Evolutionary conservation across 2,113 vertebrate genomes (phyloP).

Genomic region (Cyanoramphus novaezelandiae): DNA sequence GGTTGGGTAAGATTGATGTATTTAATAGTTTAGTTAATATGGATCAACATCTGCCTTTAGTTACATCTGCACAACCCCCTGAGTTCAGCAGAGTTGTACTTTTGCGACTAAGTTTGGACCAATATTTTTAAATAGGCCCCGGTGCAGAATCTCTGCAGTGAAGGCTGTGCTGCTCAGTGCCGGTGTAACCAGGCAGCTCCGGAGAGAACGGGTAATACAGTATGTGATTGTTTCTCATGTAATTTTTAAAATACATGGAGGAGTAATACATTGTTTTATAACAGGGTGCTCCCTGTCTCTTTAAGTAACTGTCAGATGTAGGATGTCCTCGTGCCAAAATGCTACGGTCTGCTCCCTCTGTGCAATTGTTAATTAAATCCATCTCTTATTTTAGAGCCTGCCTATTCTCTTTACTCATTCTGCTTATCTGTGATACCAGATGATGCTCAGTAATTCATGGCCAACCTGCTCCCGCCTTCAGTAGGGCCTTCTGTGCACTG

Average conservation of each 20-base stretch:
- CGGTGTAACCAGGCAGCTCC: slow-evolving; percentile 36
- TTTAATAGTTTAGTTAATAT: slow-evolving; percentile 60
- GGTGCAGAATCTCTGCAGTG: slow-evolving; percentile 14
- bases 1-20: slow-evolving; percentile 41
- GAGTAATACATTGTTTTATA: slow-evolving; percentile 48
- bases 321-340: slow-evolving; percentile 38
- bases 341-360: slow-evolving; percentile 51
- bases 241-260: slow-evolving; percentile 48
- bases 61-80: slow-evolving; percentile 41
- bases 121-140: slow-evolving; percentile 41
- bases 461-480: slow-evolving; percentile 44
- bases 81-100: slow-evolving; percentile 33
- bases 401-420: slow-evolving; percentile 40
- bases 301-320: slow-evolving; percentile 61
- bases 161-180: neutral
- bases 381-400: slow-evolving; percentile 58
- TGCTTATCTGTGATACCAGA: slow-evolving; percentile 58
- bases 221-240: slow-evolving; percentile 42
- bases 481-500: slow-evolving; percentile 28
- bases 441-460: slow-evolving; percentile 63
- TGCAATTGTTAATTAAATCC: slow-evolving; percentile 64
- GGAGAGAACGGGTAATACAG: slow-evolving; percentile 31
- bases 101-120: slow-evolving; percentile 39
- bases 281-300: slow-evolving; percentile 60
- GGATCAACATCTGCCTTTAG: slow-evolving; percentile 63